A percentile compares a stretch with the other conserved stretches of the same genome.
These are phyloP conservation scores for Cataglyphis rosenhaueri DNA, from an alignment of 2,888 invertebrate genomes.

Conservation along the genomic window DNA sequence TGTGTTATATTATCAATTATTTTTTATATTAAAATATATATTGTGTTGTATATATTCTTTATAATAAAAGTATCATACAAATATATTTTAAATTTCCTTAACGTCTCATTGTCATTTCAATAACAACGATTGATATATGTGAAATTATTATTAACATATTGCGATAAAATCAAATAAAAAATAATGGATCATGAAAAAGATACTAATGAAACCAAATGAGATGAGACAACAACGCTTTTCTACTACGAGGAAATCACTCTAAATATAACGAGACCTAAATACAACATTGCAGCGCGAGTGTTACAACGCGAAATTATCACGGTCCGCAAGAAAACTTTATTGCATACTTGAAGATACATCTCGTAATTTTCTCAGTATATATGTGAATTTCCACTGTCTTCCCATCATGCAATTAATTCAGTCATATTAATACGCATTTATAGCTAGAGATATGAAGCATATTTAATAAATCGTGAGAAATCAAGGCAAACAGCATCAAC, in stretches of 20 bases:
- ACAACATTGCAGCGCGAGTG: constrained; percentile 52
- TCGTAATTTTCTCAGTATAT: background rate
- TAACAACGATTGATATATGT: background rate
- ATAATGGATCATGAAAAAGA: constrained; percentile 44
- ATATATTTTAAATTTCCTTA: background rate
- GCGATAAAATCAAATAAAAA: constrained; percentile 53
- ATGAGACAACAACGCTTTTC: constrained; percentile 56
- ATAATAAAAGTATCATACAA: background rate
- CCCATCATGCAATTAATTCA: background rate
- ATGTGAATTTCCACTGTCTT: background rate
- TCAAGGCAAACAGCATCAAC: background rate
- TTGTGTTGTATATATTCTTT: background rate
- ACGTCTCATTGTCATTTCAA: background rate
- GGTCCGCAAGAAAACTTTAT: constrained; percentile 38
- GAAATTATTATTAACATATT: background rate
- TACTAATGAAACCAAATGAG: constrained; percentile 30
- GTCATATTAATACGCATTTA: background rate
- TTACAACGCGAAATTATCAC: constrained; percentile 25
- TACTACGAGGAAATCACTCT: constrained; percentile 60
- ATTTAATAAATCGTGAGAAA: background rate
- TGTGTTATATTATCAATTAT: background rate
- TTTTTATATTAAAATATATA: background rate
- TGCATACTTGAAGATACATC: background rate
- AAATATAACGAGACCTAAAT: constrained; percentile 74
- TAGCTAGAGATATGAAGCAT: background rate